Evolutionary conservation across 2,888 invertebrate genomes (phyloP).

Genomic region (Macrosoma leucophasiata): DNA sequence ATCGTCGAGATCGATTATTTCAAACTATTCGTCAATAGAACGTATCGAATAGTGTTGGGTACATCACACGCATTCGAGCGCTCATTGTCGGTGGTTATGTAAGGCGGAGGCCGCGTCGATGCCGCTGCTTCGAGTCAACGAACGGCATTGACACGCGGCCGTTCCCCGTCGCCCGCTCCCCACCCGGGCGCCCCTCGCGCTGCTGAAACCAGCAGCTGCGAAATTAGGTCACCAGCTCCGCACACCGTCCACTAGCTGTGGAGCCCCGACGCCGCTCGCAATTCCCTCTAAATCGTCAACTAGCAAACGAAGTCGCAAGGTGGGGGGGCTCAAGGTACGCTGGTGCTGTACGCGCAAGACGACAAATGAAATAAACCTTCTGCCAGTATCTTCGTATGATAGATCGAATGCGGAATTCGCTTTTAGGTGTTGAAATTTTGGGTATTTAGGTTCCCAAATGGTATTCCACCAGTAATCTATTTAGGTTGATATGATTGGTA

Average conservation of each 20-base stretch:
- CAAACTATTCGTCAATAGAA: no score
- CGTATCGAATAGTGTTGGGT: constrained; percentile 29
- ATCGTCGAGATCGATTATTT: no score
- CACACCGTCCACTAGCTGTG: constrained; percentile 43
- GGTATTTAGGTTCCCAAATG: no score
- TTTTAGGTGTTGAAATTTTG: no score
- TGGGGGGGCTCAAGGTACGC: constrained; percentile 22
- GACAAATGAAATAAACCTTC: constrained; percentile 57
- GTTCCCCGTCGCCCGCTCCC: constrained; percentile 42
- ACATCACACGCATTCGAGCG: constrained; percentile 63
- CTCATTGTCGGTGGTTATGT: constrained; percentile 73
- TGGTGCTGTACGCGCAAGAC: constrained; percentile 37
- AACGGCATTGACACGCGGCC: constrained; percentile 73
- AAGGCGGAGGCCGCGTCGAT: constrained; percentile 71
- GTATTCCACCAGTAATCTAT: no score
- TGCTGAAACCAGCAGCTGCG: constrained; percentile 74
- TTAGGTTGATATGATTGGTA: no score
- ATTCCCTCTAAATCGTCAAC: constrained; percentile 19
- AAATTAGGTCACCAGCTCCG: constrained; percentile 72
- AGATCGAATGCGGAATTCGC: constrained; percentile 47
- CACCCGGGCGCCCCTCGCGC: constrained; percentile 46
- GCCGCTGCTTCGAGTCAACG: constrained; percentile 71
- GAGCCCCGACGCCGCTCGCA: constrained; percentile 28
- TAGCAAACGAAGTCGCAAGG: constrained; percentile 10
- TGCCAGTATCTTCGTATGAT: constrained; percentile 46